Percentiles rank a stretch among this genome's conserved stretches.
Conservation (phyloP, 2,888 invertebrate genomes). For the Agrochola macilenta region DNA sequence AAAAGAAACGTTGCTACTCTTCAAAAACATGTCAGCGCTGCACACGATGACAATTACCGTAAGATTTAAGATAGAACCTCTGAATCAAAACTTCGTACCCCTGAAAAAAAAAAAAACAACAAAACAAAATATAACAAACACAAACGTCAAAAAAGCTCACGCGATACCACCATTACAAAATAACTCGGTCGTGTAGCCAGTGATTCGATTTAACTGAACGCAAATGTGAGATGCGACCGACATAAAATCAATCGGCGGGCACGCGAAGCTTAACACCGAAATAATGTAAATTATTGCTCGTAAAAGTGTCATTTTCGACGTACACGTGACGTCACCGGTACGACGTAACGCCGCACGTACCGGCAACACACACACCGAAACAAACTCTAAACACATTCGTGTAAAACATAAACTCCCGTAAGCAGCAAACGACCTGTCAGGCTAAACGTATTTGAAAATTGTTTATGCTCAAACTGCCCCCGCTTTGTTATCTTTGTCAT, state of each 20-base stretch:
- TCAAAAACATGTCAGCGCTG: slow-evolving; percentile 33
- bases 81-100: slow-evolving; percentile 62
- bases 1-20: background rate
- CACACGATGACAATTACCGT: slow-evolving; percentile 38
- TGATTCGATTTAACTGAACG: slow-evolving; percentile 88
- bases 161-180: slow-evolving; percentile 88
- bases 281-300: slow-evolving; percentile 90
- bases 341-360: slow-evolving; percentile 70
- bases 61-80: slow-evolving; percentile 55
- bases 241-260: slow-evolving; percentile 89
- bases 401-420: slow-evolving; percentile 71
- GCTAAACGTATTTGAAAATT: slow-evolving; percentile 77
- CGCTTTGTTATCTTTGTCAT: slow-evolving; percentile 85
- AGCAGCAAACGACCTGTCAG: slow-evolving; percentile 58
- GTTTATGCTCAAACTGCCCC: slow-evolving; percentile 82
- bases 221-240: slow-evolving; percentile 88
- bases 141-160: slow-evolving; percentile 79
- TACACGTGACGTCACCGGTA: slow-evolving; percentile 86
- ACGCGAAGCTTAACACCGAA: slow-evolving; percentile 89
- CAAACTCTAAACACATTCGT: slow-evolving; percentile 67
- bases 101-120: slow-evolving; percentile 72
- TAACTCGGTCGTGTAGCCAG: slow-evolving; percentile 86
- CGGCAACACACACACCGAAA: slow-evolving; percentile 62
- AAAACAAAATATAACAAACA: slow-evolving; percentile 78
- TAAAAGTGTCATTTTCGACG: slow-evolving; percentile 90